Percentiles rank a stretch among this genome's conserved stretches.
Conservation (phyloP, 2,888 invertebrate species). For the Philereme vetulata region DNA sequence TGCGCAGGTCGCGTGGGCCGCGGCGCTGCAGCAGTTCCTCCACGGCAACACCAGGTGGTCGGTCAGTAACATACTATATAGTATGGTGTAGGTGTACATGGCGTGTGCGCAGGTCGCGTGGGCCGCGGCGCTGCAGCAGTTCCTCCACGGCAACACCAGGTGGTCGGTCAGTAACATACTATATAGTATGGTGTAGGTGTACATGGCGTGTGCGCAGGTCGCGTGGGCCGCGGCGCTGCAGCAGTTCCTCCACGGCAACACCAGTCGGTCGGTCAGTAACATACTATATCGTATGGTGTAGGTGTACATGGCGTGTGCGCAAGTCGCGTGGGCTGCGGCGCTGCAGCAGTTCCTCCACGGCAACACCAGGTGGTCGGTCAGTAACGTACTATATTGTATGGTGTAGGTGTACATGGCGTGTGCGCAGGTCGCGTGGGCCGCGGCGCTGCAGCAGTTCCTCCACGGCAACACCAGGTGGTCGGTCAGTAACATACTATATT, state of each 20-base stretch:
- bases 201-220: slow-evolving; percentile 85
- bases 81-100: slow-evolving; percentile 79
- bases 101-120: slow-evolving; percentile 86
- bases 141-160: slow-evolving; percentile 86
- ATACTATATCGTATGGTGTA: background rate
- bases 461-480: slow-evolving; percentile 84
- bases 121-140: slow-evolving; percentile 88
- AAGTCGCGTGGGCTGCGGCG: slow-evolving; percentile 87
- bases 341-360: slow-evolving; percentile 89
- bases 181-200: slow-evolving; percentile 59
- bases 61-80: slow-evolving; percentile 62
- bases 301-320: slow-evolving; percentile 86
- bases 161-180: slow-evolving; percentile 77
- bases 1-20: slow-evolving; percentile 86
- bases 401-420: slow-evolving; percentile 83
- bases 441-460: slow-evolving; percentile 89
- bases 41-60: slow-evolving; percentile 84
- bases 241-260: slow-evolving; percentile 88
- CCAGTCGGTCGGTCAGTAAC: slow-evolving; percentile 79
- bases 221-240: slow-evolving; percentile 88
- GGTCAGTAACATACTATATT: slow-evolving; percentile 61
- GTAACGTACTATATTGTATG: slow-evolving; percentile 44
- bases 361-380: slow-evolving; percentile 81
- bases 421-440: slow-evolving; percentile 86
- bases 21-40: slow-evolving; percentile 89